These are phyloP conservation scores for Drosophila falleni DNA, from an alignment of 2,888 invertebrate species.

Conservation along the genomic window DNA sequence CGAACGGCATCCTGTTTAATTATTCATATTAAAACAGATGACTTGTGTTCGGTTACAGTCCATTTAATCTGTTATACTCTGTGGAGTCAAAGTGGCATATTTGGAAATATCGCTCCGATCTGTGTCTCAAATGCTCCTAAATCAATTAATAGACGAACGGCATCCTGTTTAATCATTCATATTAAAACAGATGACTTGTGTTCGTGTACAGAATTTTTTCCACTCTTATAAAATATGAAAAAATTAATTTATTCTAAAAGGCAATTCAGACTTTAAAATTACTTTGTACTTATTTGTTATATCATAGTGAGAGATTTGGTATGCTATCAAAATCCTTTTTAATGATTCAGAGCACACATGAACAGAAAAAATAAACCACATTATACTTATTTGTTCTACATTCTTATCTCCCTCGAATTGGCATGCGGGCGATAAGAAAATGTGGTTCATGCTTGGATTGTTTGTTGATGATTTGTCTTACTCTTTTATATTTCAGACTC, in stretches of 20 bases:
- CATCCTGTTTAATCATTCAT: constrained; percentile 37
- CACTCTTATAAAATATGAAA: neutral
- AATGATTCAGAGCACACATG: constrained; percentile 18
- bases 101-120: neutral
- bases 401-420: constrained; percentile 26
- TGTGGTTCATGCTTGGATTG: neutral
- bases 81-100: constrained; percentile 38
- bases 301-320: constrained; percentile 8
- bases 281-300: constrained; percentile 19
- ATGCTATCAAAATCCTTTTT: constrained; percentile 7
- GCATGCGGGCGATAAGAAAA: constrained; percentile 49
- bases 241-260: neutral
- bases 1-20: constrained; percentile 57
- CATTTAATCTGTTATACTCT: neutral
- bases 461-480: constrained; percentile 23
- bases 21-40: constrained; percentile 50
- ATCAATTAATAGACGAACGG: constrained; percentile 27
- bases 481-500: constrained; percentile 83
- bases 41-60: constrained; percentile 53
- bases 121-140: constrained; percentile 49
- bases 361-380: constrained; percentile 6
- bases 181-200: constrained; percentile 56
- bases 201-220: constrained; percentile 25
- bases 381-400: constrained; percentile 7
- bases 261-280: neutral